These are phyloP conservation scores for Chelonus formosanus DNA, from an alignment of 2,888 invertebrate species.

Conservation along the genomic window DNA sequence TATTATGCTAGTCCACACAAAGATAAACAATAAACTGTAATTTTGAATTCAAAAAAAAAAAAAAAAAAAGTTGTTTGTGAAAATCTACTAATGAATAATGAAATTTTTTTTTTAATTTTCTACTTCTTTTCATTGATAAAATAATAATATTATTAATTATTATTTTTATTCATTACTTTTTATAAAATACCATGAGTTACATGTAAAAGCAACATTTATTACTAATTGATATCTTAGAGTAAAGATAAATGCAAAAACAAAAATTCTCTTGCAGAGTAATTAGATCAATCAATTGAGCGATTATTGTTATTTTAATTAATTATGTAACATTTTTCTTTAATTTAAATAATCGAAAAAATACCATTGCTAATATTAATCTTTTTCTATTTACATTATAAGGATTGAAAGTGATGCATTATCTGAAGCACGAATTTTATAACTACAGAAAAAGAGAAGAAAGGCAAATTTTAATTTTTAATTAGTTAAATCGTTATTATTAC, in stretches of 20 bases:
- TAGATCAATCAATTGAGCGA: slow-evolving; percentile 13
- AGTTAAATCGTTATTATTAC: slow-evolving; percentile 16
- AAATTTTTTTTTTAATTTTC: neutral
- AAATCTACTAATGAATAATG: slow-evolving; percentile 1
- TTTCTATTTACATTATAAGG: slow-evolving; percentile 29
- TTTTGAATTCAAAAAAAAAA: slow-evolving; percentile 60
- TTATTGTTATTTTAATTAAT: neutral
- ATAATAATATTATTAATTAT: neutral
- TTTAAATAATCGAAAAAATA: slow-evolving; percentile 3
- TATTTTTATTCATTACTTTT: slow-evolving; percentile 16
- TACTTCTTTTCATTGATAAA: neutral
- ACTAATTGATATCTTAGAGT: slow-evolving; percentile 4
- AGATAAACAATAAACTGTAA: slow-evolving; percentile 65
- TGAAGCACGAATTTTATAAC: neutral
- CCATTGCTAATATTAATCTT: neutral
- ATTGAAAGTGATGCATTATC: neutral
- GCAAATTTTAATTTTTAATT: neutral
- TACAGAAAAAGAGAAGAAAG: slow-evolving; percentile 10
- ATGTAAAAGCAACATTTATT: slow-evolving; percentile 10
- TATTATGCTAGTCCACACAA: slow-evolving; percentile 64
- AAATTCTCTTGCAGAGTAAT: neutral
- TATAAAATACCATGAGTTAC: slow-evolving; percentile 17
- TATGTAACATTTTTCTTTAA: slow-evolving; percentile 4
- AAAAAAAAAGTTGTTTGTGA: slow-evolving; percentile 9
- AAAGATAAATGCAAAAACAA: slow-evolving; percentile 4